A percentile compares a stretch with the other conserved stretches of the same genome.
Conservation (phyloP, 2,888 invertebrate genomes). For the Lasioglossum oenotherae region DNA sequence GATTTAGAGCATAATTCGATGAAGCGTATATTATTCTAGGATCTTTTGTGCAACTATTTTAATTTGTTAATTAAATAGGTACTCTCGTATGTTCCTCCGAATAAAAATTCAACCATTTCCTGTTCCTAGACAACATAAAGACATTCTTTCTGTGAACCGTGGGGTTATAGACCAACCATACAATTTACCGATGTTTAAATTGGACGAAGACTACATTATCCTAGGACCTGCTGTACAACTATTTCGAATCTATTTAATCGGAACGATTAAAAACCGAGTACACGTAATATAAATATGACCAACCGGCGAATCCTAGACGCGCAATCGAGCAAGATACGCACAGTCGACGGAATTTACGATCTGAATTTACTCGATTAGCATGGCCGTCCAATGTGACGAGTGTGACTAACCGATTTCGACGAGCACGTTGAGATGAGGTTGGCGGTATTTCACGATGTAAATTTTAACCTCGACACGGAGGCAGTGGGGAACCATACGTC, state of each 20-base stretch:
- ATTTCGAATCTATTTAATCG: too few species aligned
- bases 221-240: not conserved
- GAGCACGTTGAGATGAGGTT: constrained; percentile 54
- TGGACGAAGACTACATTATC: not conserved
- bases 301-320: not conserved
- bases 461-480: constrained; percentile 64
- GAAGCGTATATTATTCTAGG: not conserved
- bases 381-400: constrained; percentile 66
- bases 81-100: not conserved
- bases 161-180: too few species aligned
- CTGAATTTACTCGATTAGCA: constrained; percentile 56
- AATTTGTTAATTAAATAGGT: not conserved
- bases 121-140: not conserved
- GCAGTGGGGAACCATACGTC: constrained; percentile 58
- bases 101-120: not conserved
- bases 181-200: not conserved
- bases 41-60: not conserved
- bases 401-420: constrained; percentile 76
- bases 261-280: not conserved
- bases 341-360: constrained; percentile 61
- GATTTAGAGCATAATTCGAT: too few species aligned
- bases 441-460: constrained; percentile 68
- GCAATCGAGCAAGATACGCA: constrained; percentile 15
- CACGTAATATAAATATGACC: not conserved
- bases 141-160: not conserved